Evolutionary conservation across 2,113 vertebrate species (phyloP).

Genomic region (Zingel zingel): DNA sequence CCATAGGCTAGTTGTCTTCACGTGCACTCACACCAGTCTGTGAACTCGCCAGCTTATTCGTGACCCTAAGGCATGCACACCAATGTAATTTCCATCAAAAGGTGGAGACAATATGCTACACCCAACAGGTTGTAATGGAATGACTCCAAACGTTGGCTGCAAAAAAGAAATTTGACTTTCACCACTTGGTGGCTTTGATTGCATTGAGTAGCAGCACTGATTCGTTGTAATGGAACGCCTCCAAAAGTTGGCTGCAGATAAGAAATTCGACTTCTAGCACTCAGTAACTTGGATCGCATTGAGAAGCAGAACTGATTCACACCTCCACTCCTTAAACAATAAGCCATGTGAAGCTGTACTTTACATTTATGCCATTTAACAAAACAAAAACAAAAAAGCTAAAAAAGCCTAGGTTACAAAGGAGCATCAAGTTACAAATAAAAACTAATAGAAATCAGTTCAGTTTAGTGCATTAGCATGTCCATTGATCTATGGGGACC

Average conservation of each 20-base stretch:
- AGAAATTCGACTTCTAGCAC: not conserved
- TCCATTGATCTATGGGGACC: not conserved
- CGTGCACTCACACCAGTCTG: constrained; percentile 25
- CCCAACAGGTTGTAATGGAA: not conserved
- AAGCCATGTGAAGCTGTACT: not conserved
- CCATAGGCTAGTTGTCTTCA: constrained; percentile 42
- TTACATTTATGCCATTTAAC: not conserved
- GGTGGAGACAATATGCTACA: not conserved
- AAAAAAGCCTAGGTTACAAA: not conserved
- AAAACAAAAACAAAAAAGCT: not conserved
- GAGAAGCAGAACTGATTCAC: constrained; percentile 20
- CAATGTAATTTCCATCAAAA: constrained; percentile 26
- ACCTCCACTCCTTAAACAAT: not conserved
- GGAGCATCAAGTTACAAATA: not conserved
- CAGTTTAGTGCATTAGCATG: not conserved
- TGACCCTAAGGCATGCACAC: constrained; percentile 2
- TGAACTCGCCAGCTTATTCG: constrained; percentile 50
- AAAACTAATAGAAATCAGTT: not conserved
- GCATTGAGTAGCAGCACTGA: not conserved
- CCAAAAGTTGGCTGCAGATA: not conserved
- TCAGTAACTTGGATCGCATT: not conserved
- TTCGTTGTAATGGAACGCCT: not conserved
- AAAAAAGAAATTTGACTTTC: not conserved
- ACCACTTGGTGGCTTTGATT: not conserved
- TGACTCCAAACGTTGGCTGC: not conserved